Conservation (phyloP, 1,140 invertebrate species). For the Listronotus oregonensis region DNA sequence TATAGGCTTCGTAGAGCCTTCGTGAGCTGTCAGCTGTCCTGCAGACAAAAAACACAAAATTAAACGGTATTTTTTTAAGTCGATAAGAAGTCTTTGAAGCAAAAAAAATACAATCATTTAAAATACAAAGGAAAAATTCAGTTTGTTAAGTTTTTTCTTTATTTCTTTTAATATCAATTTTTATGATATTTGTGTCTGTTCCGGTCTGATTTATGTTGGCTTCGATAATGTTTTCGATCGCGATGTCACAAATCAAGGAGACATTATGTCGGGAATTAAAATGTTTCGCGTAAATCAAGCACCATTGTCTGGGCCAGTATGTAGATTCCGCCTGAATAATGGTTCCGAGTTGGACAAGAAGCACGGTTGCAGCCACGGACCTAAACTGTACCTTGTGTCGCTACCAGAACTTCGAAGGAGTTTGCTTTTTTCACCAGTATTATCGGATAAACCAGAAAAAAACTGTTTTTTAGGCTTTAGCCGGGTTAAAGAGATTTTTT, state of each 20-base stretch:
- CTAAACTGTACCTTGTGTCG: slow-evolving; percentile 36
- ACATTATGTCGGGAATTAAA: slow-evolving; percentile 55
- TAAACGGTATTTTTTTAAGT: no score
- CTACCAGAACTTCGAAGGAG: slow-evolving; percentile 8
- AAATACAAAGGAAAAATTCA: not conserved
- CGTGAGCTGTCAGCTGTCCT: no score
- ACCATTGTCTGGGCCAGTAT: slow-evolving; percentile 51
- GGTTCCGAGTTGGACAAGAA: slow-evolving; percentile 33
- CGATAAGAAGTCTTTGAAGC: no score
- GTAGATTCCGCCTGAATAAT: slow-evolving; percentile 44
- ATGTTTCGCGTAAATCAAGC: slow-evolving; percentile 52
- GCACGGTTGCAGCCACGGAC: slow-evolving; percentile 29
- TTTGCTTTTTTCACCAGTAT: no score
- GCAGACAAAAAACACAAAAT: no score
- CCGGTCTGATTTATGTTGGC: slow-evolving; percentile 48
- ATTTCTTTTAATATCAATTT: not conserved
- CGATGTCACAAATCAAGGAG: slow-evolving; percentile 54
- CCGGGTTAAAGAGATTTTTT: no score
- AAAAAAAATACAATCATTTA: no score
- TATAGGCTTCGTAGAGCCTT: no score
- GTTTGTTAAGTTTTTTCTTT: not conserved
- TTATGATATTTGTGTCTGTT: slow-evolving; percentile 20
- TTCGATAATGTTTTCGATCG: slow-evolving; percentile 53
- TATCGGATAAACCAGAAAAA: no score
- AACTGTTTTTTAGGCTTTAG: no score